Evolutionary conservation across 2,888 invertebrate species (phyloP).

Genomic region (Melieria omissa): DNA sequence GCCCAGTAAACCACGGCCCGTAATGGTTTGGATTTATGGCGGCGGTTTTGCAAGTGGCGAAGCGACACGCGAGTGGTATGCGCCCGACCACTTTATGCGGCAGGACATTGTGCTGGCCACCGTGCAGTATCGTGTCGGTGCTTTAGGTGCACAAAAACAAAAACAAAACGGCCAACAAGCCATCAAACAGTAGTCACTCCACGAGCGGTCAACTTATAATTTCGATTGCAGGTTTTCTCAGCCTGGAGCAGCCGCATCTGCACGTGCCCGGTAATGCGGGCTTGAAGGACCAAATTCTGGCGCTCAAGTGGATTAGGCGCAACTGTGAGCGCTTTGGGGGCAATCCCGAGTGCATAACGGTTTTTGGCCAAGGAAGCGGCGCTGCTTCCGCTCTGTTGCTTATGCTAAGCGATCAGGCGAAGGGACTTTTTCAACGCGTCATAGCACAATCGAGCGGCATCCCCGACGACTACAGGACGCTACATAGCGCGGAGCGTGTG

Average conservation of each 20-base stretch:
- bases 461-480: constrained; percentile 45
- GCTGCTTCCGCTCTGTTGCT: constrained; percentile 62
- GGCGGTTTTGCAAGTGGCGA: constrained; percentile 64
- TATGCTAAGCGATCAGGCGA: constrained; percentile 66
- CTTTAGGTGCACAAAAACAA: constrained; percentile 50
- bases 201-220: neutral
- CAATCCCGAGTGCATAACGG: constrained; percentile 66
- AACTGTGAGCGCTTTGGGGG: constrained; percentile 66
- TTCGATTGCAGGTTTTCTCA: neutral
- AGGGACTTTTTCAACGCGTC: constrained; percentile 53
- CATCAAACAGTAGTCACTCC: neutral
- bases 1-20: constrained; percentile 49
- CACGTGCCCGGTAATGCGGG: constrained; percentile 68
- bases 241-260: constrained; percentile 60
- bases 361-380: constrained; percentile 69
- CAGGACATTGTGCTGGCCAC: constrained; percentile 65
- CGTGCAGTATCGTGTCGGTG: constrained; percentile 66
- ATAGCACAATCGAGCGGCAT: constrained; percentile 50
- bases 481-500: constrained; percentile 34
- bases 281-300: constrained; percentile 67
- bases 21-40: constrained; percentile 67
- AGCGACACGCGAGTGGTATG: constrained; percentile 53
- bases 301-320: constrained; percentile 66
- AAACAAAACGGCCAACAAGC: neutral
- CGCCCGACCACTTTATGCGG: constrained; percentile 64